Conservation (phyloP, 2,797 vertebrate genomes). For the Rhinella marina region DNA sequence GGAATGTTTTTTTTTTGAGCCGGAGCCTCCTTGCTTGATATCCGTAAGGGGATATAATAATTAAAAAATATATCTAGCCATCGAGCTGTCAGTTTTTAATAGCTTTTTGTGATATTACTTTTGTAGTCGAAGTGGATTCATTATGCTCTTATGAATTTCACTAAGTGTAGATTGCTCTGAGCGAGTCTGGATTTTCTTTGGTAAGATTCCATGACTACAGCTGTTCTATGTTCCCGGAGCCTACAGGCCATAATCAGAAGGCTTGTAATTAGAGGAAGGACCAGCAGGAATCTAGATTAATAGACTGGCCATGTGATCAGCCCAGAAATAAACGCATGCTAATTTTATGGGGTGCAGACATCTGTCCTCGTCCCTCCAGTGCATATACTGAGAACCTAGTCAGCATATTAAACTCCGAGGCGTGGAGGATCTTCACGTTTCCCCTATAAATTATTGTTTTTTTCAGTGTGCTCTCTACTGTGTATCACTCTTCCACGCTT, state of each 20-base stretch:
- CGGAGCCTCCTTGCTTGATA: background rate
- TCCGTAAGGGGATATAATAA: background rate
- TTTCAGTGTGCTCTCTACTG: background rate
- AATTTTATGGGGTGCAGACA: slow-evolving; percentile 57
- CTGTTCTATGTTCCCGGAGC: slow-evolving; percentile 49
- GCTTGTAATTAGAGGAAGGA: slow-evolving; percentile 55
- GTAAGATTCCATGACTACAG: slow-evolving; percentile 51
- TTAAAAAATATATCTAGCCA: background rate
- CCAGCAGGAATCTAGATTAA: slow-evolving; percentile 45
- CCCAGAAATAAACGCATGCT: slow-evolving; percentile 55
- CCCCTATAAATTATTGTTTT: slow-evolving; percentile 35
- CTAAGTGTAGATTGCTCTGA: background rate
- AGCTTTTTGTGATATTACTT: background rate
- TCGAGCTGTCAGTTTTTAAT: background rate
- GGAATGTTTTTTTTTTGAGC: background rate
- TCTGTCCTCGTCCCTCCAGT: slow-evolving; percentile 52
- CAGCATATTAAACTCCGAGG: slow-evolving; percentile 35
- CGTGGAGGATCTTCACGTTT: background rate
- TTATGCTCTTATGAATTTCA: background rate
- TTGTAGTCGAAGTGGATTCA: background rate
- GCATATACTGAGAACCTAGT: background rate
- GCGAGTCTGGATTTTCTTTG: slow-evolving; percentile 11
- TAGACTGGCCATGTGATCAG: slow-evolving; percentile 46
- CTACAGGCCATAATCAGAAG: slow-evolving; percentile 53
- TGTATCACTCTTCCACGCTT: slow-evolving; percentile 30